Percentiles rank a stretch among this genome's conserved stretches.
phyloP scores from a whole-genome alignment of 2,888 invertebrate genomes.

The Cosmopolites sordidus region DNA sequence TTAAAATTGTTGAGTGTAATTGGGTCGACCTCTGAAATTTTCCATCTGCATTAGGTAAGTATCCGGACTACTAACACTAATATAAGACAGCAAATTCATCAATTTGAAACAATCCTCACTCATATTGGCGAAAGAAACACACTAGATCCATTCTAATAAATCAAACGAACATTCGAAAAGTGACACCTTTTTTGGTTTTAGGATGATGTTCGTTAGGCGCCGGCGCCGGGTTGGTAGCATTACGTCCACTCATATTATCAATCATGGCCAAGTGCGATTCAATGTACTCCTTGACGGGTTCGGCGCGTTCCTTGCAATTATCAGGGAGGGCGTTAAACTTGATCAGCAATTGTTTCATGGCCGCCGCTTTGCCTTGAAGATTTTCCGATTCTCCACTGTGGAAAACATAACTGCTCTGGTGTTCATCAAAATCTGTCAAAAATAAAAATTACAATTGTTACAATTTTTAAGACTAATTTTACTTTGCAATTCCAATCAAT shows the following conservation, averaged over 20 bases:
- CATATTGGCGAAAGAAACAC: too few species aligned
- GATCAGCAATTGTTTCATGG: slow-evolving; percentile 36
- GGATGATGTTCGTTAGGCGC: neutral
- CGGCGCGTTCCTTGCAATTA: slow-evolving; percentile 40
- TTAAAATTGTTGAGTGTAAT: too few species aligned
- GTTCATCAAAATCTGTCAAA: slow-evolving; percentile 30
- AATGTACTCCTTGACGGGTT: slow-evolving; percentile 43
- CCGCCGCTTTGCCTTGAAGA: slow-evolving; percentile 30
- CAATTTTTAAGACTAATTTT: too few species aligned
- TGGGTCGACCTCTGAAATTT: too few species aligned
- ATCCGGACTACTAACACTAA: too few species aligned
- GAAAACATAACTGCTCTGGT: slow-evolving; percentile 34
- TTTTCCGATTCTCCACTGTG: slow-evolving; percentile 27
- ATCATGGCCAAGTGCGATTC: slow-evolving; percentile 40
- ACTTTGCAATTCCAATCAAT: too few species aligned
- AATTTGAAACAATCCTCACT: too few species aligned
- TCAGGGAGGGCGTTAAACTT: slow-evolving; percentile 41
- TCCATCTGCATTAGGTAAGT: too few species aligned
- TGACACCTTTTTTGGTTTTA: neutral
- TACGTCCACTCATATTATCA: slow-evolving; percentile 22
- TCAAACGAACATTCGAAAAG: too few species aligned
- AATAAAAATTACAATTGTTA: too few species aligned
- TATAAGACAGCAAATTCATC: too few species aligned
- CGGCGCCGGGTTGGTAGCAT: neutral
- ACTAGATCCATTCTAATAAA: too few species aligned